Evolutionary conservation across 1,140 invertebrate genomes (phyloP), one percentile per base, ranked within the genome.

Genomic region (Drosophila tristis): DNA sequence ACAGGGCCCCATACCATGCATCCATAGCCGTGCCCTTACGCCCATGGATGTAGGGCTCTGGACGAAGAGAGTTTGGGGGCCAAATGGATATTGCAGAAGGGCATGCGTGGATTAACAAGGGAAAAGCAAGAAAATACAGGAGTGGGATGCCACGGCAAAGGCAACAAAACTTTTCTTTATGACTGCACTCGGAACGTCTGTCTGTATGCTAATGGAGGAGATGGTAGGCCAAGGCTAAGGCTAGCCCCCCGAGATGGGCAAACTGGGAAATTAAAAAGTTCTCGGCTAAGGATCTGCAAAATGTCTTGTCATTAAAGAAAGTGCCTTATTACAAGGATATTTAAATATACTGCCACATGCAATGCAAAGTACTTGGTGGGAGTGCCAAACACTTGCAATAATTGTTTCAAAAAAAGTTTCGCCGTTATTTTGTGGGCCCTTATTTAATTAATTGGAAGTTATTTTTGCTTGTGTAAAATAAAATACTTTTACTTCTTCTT

Each of bases 201-300:
- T 43, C 26, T 42, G 67, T 49, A 73, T 78, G 74, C 60, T 75
- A 63, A 93, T 74, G 80, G 94, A 93, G 77, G 70, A 2, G 31
- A 31, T 31, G 31, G 8, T 31, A 31, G 31, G 31, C 31, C 31
- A 31, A 31, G 8, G 31, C 29, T 29, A 25, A 25, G 23, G 23
- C 23, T 4, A 4, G 7, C 2, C 44, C 95, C 5, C 77, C 96
- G 20, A 96, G 95, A 85, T 70, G 81, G 62, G 81, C 81, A 80
- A 80, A 86, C 79, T 74, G 81, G 81, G 81, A 86, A 86, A 86
- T 86, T 82, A 86, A 81, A 70, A 85, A 86, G 59, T 70, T 65
- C 42, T 62, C 55, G 39, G 53, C 74, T 56, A 53, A 48, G 79
- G 75, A 66, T 74, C 75, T 66, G 54, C 65, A 68, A 49, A 75